Conservation (phyloP, 2,113 vertebrate genomes). For the Leptobrachium ailaonicum region DNA sequence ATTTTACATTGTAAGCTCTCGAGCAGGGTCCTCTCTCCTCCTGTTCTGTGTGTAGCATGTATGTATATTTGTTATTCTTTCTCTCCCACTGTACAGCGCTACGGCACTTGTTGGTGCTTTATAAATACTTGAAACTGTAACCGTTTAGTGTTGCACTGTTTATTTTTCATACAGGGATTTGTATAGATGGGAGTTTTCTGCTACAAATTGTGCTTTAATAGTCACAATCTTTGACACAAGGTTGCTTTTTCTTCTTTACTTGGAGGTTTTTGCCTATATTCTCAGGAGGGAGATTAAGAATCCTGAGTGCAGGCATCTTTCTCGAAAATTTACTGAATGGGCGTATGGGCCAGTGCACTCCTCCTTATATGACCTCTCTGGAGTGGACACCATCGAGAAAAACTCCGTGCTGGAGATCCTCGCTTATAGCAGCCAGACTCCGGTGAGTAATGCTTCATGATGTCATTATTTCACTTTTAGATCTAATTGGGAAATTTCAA, state of each 20-base stretch:
- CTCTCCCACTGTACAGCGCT: no score
- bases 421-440: slow-evolving; percentile 83
- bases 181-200: no score
- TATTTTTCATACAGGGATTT: no score
- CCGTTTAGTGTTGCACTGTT: no score
- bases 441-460: slow-evolving; percentile 70
- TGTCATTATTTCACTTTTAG: not conserved
- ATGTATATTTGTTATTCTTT: no score
- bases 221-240: no score
- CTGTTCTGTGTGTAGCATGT: no score
- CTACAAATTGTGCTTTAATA: no score
- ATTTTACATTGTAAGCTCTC: no score
- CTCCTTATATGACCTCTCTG: slow-evolving; percentile 90
- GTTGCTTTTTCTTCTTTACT: not conserved
- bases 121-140: no score
- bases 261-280: slow-evolving; percentile 81
- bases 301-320: slow-evolving; percentile 81
- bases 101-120: no score
- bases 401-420: slow-evolving; percentile 90
- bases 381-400: slow-evolving; percentile 82
- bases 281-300: slow-evolving; percentile 86
- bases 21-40: no score
- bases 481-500: not conserved
- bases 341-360: slow-evolving; percentile 90
- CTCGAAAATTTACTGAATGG: slow-evolving; percentile 97